These are phyloP conservation scores for Sandelia bainsii DNA, from an alignment of 2,797 vertebrate species.

Conservation along the genomic window DNA sequence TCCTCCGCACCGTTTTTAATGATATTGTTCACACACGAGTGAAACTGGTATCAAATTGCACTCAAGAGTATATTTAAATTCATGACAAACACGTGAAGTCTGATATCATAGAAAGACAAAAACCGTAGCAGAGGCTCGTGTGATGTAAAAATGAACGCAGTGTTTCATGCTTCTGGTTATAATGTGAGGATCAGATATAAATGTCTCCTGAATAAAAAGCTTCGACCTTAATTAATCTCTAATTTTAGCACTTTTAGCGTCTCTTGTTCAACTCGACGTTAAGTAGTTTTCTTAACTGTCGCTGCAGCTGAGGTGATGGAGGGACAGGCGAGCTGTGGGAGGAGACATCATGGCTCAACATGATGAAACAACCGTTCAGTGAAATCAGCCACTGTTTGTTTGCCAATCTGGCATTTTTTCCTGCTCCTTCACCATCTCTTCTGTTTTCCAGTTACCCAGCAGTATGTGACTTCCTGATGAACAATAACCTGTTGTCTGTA, in stretches of 20 bases:
- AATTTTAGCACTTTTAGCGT: slow-evolving; percentile 43
- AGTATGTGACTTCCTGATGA: slow-evolving; percentile 99
- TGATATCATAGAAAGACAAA: too few species aligned
- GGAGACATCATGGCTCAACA: background rate
- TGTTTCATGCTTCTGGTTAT: background rate
- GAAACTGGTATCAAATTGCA: too few species aligned
- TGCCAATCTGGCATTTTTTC: background rate
- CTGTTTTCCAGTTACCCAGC: slow-evolving; percentile 91
- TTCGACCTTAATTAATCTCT: slow-evolving; percentile 52
- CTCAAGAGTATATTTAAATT: too few species aligned
- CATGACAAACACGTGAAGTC: too few species aligned
- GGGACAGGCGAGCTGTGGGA: slow-evolving; percentile 19
- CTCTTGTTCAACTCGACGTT: slow-evolving; percentile 17
- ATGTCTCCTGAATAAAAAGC: slow-evolving; percentile 15
- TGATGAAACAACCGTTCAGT: background rate
- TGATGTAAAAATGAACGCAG: background rate
- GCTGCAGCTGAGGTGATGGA: slow-evolving; percentile 23
- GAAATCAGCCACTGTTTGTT: background rate
- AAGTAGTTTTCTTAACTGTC: slow-evolving; percentile 26
- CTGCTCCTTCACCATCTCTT: background rate
- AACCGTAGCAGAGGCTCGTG: too few species aligned
- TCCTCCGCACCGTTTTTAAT: too few species aligned
- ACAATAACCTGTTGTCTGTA: slow-evolving; percentile 99
- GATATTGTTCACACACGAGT: too few species aligned
- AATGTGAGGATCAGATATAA: background rate